phyloP scores from a whole-genome alignment of 2,888 invertebrate species.

The Calliopum simillimum region DNA sequence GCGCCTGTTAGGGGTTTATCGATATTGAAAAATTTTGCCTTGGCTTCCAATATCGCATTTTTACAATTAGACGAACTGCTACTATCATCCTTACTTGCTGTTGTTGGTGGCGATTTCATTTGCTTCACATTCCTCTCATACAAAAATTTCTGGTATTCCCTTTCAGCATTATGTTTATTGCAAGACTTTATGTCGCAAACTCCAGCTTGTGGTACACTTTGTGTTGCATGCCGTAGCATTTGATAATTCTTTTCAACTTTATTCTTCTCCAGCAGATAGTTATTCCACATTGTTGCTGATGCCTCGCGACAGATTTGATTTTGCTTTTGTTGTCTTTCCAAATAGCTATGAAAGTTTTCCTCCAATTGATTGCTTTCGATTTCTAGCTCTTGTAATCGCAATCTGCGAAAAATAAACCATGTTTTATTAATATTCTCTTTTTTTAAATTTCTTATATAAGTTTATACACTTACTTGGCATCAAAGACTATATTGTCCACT shows the following conservation, averaged over 20 bases:
- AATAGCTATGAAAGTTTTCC: constrained; percentile 57
- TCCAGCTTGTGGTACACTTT: background rate
- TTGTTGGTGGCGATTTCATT: background rate
- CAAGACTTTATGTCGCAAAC: background rate
- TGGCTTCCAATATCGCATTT: constrained; percentile 48
- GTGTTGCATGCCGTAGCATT: background rate
- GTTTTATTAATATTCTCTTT: background rate
- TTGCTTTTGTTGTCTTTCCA: constrained; percentile 51
- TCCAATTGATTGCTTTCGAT: constrained; percentile 63
- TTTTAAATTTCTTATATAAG: background rate
- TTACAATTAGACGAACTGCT: constrained; percentile 28
- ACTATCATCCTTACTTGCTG: constrained; percentile 16
- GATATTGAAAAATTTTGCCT: constrained; percentile 45
- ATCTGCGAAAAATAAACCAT: constrained; percentile 45
- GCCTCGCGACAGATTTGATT: constrained; percentile 44
- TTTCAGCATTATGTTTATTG: background rate
- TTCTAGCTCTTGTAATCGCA: constrained; percentile 62
- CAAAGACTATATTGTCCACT: constrained; percentile 54
- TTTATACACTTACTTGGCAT: constrained; percentile 52
- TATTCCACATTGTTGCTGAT: constrained; percentile 46
- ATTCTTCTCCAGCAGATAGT: constrained; percentile 44
- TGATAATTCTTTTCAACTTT: constrained; percentile 39
- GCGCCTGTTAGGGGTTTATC: constrained; percentile 13
- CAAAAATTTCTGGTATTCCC: background rate
- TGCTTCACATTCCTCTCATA: constrained; percentile 5